These are phyloP conservation scores for Syrmaticus mikado DNA, from an alignment of 2,113 vertebrate species.

Conservation along the genomic window DNA sequence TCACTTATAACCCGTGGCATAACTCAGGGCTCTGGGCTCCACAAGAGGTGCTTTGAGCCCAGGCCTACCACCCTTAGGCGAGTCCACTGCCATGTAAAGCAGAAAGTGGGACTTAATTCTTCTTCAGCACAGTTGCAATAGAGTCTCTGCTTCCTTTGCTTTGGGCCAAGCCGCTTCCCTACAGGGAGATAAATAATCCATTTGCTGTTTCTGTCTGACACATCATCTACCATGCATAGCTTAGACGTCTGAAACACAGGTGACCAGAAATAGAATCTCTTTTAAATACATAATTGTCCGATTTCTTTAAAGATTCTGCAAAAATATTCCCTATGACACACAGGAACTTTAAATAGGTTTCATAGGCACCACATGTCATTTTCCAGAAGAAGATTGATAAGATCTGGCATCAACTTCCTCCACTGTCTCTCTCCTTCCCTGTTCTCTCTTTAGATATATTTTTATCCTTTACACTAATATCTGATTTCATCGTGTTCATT, in stretches of 20 bases:
- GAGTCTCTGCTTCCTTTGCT: not conserved
- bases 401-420: not conserved
- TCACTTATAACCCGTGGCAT: not conserved
- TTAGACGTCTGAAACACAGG: slow-evolving; percentile 33
- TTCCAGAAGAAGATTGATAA: not conserved
- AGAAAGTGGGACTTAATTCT: not conserved
- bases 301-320: slow-evolving; percentile 44
- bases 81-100: not conserved
- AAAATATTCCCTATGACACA: slow-evolving; percentile 12
- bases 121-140: not conserved
- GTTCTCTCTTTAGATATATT: not conserved
- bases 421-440: not conserved
- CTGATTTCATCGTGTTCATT: not conserved
- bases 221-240: not conserved
- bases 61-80: not conserved
- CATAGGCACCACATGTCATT: not conserved
- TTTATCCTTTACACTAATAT: not conserved
- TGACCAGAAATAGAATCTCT: slow-evolving; percentile 27
- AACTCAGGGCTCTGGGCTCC: not conserved
- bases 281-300: slow-evolving; percentile 51
- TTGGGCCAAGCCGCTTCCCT: slow-evolving; percentile 1
- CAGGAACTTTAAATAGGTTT: not conserved
- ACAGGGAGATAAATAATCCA: slow-evolving; percentile 56
- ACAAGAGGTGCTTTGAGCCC: not conserved
- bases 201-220: slow-evolving; percentile 20